These are phyloP conservation scores for Zaprionus gabonicus DNA, from an alignment of 1,140 invertebrate species.

Conservation along the genomic window DNA sequence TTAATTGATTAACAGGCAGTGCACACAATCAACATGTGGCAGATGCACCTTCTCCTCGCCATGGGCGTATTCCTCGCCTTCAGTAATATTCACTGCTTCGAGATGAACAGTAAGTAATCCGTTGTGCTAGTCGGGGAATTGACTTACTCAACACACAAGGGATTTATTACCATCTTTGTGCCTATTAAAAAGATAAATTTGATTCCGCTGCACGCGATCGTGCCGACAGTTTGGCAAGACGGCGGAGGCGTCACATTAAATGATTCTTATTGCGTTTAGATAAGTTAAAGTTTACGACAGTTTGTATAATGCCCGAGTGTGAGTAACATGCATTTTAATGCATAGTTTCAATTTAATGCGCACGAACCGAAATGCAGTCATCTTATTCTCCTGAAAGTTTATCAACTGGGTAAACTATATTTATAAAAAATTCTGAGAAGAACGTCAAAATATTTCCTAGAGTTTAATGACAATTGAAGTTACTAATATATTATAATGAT, in stretches of 20 bases:
- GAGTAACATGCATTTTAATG: not conserved
- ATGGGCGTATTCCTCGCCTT: conserved; percentile 49
- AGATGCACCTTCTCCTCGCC: conserved; percentile 33
- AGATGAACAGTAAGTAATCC: conserved; percentile 78
- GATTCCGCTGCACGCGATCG: conserved; percentile 5
- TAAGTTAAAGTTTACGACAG: conserved; percentile 8
- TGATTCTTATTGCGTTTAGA: conserved; percentile 13
- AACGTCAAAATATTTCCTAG: not conserved
- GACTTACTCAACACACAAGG: conserved; percentile 2
- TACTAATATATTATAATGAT: not conserved
- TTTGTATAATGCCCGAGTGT: conserved; percentile 9
- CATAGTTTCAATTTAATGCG: conserved; percentile 10
- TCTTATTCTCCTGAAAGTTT: not conserved
- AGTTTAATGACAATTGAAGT: not conserved
- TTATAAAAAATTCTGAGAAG: not conserved
- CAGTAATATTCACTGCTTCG: conserved; percentile 40
- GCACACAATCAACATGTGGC: conserved; percentile 33
- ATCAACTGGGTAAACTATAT: not conserved
- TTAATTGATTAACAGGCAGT: conserved; percentile 15
- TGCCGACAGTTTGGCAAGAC: not conserved
- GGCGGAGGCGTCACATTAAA: conserved; percentile 20
- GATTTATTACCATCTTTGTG: not conserved
- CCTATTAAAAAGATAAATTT: not conserved
- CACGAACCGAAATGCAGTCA: not conserved
- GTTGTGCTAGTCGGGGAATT: not conserved